Evolutionary conservation across 2,113 vertebrate species (phyloP).

Genomic region (Calonectris borealis): DNA sequence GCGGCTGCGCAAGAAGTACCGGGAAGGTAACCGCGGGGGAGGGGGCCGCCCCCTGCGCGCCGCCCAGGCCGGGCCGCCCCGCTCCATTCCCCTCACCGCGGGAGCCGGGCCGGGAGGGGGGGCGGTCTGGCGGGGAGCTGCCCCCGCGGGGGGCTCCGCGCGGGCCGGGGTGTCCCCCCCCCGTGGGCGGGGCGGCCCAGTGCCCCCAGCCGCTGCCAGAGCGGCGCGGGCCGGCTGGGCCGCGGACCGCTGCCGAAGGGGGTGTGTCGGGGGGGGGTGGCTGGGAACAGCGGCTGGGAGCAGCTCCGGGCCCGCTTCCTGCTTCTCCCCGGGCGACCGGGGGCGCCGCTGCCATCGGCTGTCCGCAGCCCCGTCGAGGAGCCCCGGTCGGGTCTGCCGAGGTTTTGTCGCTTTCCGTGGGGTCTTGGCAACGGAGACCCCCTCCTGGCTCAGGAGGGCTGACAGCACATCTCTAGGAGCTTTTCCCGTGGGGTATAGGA

Average conservation of each 20-base stretch:
- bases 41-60: background rate
- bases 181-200: background rate
- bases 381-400: background rate
- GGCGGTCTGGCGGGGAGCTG: too few relatives aligned
- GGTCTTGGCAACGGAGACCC: background rate
- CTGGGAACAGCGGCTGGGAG: background rate
- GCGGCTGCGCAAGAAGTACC: slow-evolving; percentile 94
- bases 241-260: background rate
- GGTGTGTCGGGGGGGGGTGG: background rate
- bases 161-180: too few relatives aligned
- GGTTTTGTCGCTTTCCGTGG: background rate
- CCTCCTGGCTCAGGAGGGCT: background rate
- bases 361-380: background rate
- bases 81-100: too few relatives aligned
- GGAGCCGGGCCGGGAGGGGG: too few relatives aligned
- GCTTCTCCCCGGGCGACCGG: background rate
- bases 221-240: background rate
- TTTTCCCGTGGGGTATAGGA: background rate
- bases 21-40: slow-evolving; percentile 83
- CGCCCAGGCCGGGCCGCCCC: too few relatives aligned
- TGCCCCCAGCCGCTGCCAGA: background rate
- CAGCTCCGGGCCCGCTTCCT: background rate
- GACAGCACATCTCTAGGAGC: background rate
- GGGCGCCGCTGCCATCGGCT: background rate
- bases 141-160: too few relatives aligned